These are phyloP conservation scores for Acanthiza pusilla DNA, from an alignment of 2,797 vertebrate genomes.

Conservation along the genomic window DNA sequence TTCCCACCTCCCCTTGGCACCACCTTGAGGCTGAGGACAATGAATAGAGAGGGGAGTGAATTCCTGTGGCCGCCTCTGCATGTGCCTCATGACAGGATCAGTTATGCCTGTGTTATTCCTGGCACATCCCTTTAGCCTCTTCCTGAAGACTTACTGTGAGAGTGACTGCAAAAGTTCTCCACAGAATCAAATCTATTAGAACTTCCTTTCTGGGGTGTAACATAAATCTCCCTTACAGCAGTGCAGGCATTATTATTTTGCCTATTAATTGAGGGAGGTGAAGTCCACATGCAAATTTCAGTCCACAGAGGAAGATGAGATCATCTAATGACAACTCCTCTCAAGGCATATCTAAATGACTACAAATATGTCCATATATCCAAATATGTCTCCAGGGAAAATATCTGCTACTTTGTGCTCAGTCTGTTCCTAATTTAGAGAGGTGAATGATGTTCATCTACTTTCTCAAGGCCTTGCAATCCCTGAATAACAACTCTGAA, in stretches of 20 bases:
- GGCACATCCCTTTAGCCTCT: not conserved
- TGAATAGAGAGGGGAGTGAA: not conserved
- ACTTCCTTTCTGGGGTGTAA: not conserved
- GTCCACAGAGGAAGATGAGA: not conserved
- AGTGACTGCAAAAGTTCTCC: not conserved
- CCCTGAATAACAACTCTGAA: not conserved
- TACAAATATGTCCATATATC: not conserved
- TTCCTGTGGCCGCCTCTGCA: accelerated
- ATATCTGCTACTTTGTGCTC: not conserved
- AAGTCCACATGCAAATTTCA: not conserved
- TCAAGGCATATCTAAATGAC: not conserved
- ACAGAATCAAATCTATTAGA: not conserved
- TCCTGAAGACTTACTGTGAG: not conserved
- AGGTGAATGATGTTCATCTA: not conserved
- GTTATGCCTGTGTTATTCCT: not conserved
- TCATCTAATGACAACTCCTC: not conserved
- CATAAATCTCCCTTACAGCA: not conserved
- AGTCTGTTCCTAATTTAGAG: not conserved
- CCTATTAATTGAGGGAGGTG: not conserved
- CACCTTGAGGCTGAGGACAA: accelerated
- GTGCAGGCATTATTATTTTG: not conserved
- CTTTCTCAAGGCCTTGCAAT: not conserved
- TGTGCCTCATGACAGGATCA: not conserved
- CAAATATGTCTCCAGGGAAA: not conserved
- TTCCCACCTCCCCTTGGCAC: not conserved